Evolutionary conservation across 2,888 invertebrate genomes (phyloP).

Genomic region (Pseudoips prasinana): DNA sequence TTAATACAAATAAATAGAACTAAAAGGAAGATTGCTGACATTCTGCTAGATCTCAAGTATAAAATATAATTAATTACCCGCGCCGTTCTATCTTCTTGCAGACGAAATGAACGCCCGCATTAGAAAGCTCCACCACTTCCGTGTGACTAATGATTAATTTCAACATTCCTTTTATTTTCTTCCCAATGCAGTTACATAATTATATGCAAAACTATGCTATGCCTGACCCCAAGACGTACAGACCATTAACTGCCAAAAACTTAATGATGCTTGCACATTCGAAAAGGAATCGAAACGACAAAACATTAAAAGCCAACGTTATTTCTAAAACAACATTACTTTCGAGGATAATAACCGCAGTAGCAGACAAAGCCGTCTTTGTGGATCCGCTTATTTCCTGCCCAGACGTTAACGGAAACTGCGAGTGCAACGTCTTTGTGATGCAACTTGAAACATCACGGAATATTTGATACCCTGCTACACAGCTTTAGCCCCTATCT

Average conservation of each 20-base stretch:
- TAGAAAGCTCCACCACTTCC: not conserved
- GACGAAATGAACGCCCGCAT: not conserved
- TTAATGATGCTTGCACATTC: slow-evolving; percentile 22
- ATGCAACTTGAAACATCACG: slow-evolving; percentile 33
- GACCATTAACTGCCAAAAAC: slow-evolving; percentile 19
- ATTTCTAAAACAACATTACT: slow-evolving; percentile 31
- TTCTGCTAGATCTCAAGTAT: not conserved
- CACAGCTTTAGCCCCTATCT: slow-evolving; percentile 21
- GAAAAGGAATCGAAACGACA: slow-evolving; percentile 13
- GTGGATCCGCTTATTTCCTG: slow-evolving; percentile 70
- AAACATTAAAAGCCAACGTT: slow-evolving; percentile 12
- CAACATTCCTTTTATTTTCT: too few species aligned
- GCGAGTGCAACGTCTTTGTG: slow-evolving; percentile 45
- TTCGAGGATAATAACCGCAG: slow-evolving; percentile 33
- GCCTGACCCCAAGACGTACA: not conserved
- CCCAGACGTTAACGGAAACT: slow-evolving; percentile 66
- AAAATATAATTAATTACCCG: not conserved
- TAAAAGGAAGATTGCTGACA: not conserved
- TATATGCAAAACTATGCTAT: too few species aligned
- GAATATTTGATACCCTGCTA: slow-evolving; percentile 23
- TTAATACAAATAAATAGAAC: too few species aligned
- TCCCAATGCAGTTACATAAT: too few species aligned
- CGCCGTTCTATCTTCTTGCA: not conserved
- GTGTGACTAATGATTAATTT: too few species aligned
- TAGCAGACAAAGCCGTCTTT: slow-evolving; percentile 57